Evolutionary conservation across 1,140 invertebrate species (phyloP), one percentile per base, ranked within the genome.

Genomic region (Ips typographus): DNA sequence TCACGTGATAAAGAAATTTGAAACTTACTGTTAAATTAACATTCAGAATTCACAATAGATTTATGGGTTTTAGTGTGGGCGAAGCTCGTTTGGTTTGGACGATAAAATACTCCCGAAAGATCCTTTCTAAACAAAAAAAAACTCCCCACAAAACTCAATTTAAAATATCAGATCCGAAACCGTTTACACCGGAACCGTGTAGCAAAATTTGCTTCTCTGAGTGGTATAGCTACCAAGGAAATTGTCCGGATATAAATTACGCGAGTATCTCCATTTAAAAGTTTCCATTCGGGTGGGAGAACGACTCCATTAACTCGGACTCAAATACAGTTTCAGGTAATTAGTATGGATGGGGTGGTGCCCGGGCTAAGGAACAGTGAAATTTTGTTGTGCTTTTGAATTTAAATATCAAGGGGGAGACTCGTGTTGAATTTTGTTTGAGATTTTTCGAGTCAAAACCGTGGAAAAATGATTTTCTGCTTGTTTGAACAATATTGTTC

Each of bases 151-250:
- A 22, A 49, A 49, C 22, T 22, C 22, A 49, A 49, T 49, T 49
- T 49, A 49, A 49, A 49, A 49, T 49, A 49, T 49, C 44, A 49
- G 44, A 49, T 49, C 44, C 22, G 44, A 49, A 49, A 49, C 44
- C 44, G 44, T 22, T 49, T 49, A 49, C 44, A 49, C 44, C 22
- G 44, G 22, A 49, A 49, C 22, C 7, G 6, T 49, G 22, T 49
- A 49, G 22, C 44, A 22, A 6, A 49, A 49, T 49, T 49, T 49
- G 44, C 44, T 49, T 49, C 44, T 49, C 44, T 49, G 22, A 22
- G 22, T 22, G 22, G 22, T 22, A 22, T 22, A 22, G 22, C 22
- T 22, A 22, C 22, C 44, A 49, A 49, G 44, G 22, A 22, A 22
- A 22, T 22, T 22, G 22, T 22, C 44, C 22, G 44, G 44, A 49